Conservation (phyloP, 2,888 invertebrate species). For the Octonoba sinensis region DNA sequence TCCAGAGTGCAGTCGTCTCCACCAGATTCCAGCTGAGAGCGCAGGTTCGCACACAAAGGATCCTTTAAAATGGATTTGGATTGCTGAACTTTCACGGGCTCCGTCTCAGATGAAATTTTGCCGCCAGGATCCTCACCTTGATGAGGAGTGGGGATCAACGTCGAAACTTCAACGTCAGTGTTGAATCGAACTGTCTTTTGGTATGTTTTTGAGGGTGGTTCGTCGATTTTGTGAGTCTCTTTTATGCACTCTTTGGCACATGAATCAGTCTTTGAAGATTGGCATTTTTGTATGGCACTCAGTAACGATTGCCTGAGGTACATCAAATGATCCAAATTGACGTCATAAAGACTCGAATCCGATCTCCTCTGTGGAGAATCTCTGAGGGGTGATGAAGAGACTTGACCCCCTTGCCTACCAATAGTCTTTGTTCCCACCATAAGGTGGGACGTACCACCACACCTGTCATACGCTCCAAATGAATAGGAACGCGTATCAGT, state of each 20-base stretch:
- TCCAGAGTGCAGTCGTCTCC: constrained; percentile 66
- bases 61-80: constrained; percentile 67
- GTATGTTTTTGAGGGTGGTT: constrained; percentile 23
- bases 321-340: constrained; percentile 68
- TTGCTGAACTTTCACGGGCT: constrained; percentile 23
- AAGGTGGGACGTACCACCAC: constrained; percentile 68
- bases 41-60: constrained; percentile 66
- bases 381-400: constrained; percentile 32
- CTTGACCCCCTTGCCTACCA: constrained; percentile 46
- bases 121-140: constrained; percentile 11
- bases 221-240: neutral
- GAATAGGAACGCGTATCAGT: constrained; percentile 13
- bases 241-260: constrained; percentile 3
- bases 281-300: constrained; percentile 69
- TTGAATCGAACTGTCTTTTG: constrained; percentile 66
- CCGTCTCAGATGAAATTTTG: neutral
- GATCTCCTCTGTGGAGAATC: constrained; percentile 53
- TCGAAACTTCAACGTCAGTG: constrained; percentile 61
- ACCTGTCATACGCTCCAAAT: constrained; percentile 5
- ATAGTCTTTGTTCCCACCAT: constrained; percentile 70
- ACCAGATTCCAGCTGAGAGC: constrained; percentile 64
- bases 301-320: constrained; percentile 68
- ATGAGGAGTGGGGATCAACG: constrained; percentile 18
- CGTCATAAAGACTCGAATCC: constrained; percentile 61
- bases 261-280: constrained; percentile 62